Base-by-base conservation (phyloP, 2,113 vertebrate genomes). In the Pterocles orientalis region DNA sequence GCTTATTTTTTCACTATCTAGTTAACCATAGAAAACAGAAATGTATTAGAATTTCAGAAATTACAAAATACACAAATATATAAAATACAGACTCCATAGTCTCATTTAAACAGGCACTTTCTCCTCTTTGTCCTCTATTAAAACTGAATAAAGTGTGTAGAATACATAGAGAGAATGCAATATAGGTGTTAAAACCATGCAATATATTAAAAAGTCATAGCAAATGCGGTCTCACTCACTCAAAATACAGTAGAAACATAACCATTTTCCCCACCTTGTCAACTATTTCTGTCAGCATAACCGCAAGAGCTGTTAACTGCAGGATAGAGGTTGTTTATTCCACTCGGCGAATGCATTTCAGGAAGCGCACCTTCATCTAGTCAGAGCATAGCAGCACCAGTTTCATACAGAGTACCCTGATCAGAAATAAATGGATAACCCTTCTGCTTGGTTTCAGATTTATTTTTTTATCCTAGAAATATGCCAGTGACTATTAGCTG, bases 231-330 rank as follows among this genome's bases (percentile, higher is more conserved):
- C 34, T 89, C 68, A 53, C 24, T 91, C 81, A 43, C 47, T 81
- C 64, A 80, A 47, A 70, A 88, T 12, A 70, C 72, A 92, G 41
- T 50, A 93, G 56, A 25, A 94, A 91, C 36, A 70, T 31, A 91
- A 94, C 83, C 12, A 58, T 92, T 90, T 93, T 92, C 80, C 92
- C 91, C 83, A 95, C 94, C 94, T 96, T 95, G 92, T 96, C 95
- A 97, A 88, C 92, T 96, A 97, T 88, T 95, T 95, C 92, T 88
- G 96, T 96, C 96, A 96, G 92, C 96, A 96, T 95, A 86, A 75
- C 80, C 94, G 92, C 88, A 7, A 56, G 92, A 88, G 64, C 18
- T 31, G n/a, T 80, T 82, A 78, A 64, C 54, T 78, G 72, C 80
- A 78, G 91, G 88, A 87, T 8, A 70, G 60, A 47, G 77, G 80